Base-by-base conservation (phyloP, 2,888 invertebrate species). In the Drosophila anomalata region DNA sequence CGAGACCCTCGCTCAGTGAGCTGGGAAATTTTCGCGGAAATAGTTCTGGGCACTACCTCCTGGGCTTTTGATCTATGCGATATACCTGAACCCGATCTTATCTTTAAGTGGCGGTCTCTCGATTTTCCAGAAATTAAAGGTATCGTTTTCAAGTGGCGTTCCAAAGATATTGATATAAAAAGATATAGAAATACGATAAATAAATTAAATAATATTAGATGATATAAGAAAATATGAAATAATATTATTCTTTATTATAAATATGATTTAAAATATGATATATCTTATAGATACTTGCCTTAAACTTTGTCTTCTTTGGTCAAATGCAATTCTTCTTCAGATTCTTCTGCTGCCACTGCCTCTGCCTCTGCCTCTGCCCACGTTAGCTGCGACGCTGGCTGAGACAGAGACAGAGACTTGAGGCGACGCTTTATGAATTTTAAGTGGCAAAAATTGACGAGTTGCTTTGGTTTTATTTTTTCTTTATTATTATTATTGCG, bases 351-450 rank as follows among this genome's bases (percentile, higher is more conserved):
- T 17, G 12, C n/a, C 26, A n/a, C 50, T 14, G n/a, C 7, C 50
- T 33, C 12, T n/a, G 12, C 7, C 50, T 33, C 12, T n/a, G 12
- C 22, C 22, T 4, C 3, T 4, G 22, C 24, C 22, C 11, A 36
- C 31, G 47, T 61, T 33, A 39, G 22, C 42, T 11, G 41, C 42
- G 11, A 26, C 24, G 44, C 17, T 17, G 22, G 20, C 20, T 14
- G 14, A 22, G 26, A 44, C 51, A 54, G 69, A 50, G 73, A 67
- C 61, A 17, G 24, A 7, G 39, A 14, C 39, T 14, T 11, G 41
- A n/a, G 73, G 68, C 75, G 76, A 84, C 84, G 84, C 62, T 86
- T 86, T 79, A 81, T 87, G 84, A 84, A 84, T 84, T 84, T 84
- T 75, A 84, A 87, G 83, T 83, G 86, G 79, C 67, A 57, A 77